Evolutionary conservation across 2,888 invertebrate genomes (phyloP), one percentile per base, ranked within the genome.

Genomic region (Hesperia comma): DNA sequence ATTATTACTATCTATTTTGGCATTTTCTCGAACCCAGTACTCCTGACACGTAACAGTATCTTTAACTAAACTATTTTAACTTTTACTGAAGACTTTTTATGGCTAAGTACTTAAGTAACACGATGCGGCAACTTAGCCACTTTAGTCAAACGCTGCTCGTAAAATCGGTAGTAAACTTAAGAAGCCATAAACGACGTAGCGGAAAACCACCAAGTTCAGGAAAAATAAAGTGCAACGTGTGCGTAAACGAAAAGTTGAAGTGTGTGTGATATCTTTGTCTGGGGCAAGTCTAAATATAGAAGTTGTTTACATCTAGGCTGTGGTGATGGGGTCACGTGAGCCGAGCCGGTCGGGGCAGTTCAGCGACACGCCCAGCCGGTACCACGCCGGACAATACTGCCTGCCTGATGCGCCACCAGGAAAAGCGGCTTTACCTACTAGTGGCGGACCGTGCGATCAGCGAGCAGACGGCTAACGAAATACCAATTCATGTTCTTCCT

Each of bases 271-370:
- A 54, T 26, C 54, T 53, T 14, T 49, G 69, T 43, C 33, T 19
- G 32, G 10, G 26, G 46, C 46, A 17, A 46, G 46, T 46, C 46
- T 49, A 49, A 49, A 49, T 49, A 49, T 49, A 19, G 17, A 49
- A 19, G 49, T 19, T 49, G 49, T 49, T 49, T 49, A 49, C 49
- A 49, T 19, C 19, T 46, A 46, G 46, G 46, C 4, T 8, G 49
- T 49, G 12, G 41, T n/a, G n/a, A 5, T 15, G 26, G 26, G 10
- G 17, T 19, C 12, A 5, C 19, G 49, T 49, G 49, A 46, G 14
- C 7, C 46, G 46, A 43, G 43, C 43, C 6, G 7, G 17, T 46
- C 8, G 46, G 46, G 46, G 15, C 46, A 46, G 15, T 17, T 5
- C 26, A 26, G 3, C 3, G 3, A 2, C 26, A 26, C 26, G 26